Evolutionary conservation across 2,888 invertebrate genomes (phyloP).

Genomic region (Limnephilus marmoratus): DNA sequence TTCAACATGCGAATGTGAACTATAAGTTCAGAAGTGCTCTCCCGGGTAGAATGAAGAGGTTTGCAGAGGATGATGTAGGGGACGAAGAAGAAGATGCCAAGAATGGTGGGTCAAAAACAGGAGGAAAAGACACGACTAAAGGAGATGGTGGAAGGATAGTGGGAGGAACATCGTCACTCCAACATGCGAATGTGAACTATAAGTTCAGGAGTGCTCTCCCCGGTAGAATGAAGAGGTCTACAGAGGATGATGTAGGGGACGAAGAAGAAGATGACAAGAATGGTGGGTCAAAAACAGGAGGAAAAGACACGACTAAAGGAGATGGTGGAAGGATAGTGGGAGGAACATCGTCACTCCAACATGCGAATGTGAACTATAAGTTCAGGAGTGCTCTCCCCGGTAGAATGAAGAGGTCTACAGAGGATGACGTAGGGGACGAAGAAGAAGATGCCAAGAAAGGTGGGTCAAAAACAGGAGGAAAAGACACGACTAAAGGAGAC

Average conservation of each 20-base stretch:
- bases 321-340: slow-evolving; percentile 43
- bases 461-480: too few species aligned
- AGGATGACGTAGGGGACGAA: neutral
- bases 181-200: slow-evolving; percentile 29
- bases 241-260: slow-evolving; percentile 13
- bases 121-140: neutral
- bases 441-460: neutral
- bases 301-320: neutral
- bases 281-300: neutral
- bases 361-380: neutral
- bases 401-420: neutral
- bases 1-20: too few species aligned
- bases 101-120: neutral
- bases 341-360: slow-evolving; percentile 37
- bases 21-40: neutral
- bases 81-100: neutral
- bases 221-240: neutral
- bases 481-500: too few species aligned
- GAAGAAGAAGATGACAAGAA: neutral
- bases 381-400: neutral
- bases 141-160: slow-evolving; percentile 43
- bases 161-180: slow-evolving; percentile 51
- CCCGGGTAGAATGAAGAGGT: neutral
- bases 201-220: slow-evolving; percentile 50
- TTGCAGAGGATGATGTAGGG: slow-evolving; percentile 1